These are phyloP conservation scores for Drosophila subpulchrella DNA, from an alignment of 1,140 invertebrate genomes.

Conservation along the genomic window DNA sequence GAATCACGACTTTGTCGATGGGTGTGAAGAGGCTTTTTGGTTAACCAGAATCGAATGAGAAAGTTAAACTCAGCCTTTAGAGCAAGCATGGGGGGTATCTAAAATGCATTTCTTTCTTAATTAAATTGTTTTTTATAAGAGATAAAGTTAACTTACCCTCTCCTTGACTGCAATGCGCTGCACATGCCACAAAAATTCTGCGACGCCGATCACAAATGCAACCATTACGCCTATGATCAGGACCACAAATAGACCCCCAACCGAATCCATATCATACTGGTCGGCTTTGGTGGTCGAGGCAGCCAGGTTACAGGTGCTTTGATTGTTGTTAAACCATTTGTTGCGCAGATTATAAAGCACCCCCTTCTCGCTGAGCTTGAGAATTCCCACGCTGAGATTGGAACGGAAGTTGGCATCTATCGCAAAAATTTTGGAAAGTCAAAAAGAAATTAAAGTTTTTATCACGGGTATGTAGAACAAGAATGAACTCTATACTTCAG, in stretches of 20 bases:
- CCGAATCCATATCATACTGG: constrained; percentile 91
- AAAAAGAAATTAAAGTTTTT: not conserved
- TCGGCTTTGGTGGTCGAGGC: constrained; percentile 76
- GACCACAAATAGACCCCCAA: constrained; percentile 96
- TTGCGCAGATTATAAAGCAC: constrained; percentile 90
- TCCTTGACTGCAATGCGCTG: constrained; percentile 90
- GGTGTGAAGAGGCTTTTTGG: constrained; percentile 87
- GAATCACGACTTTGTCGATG: constrained; percentile 74
- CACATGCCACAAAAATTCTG: constrained; percentile 94
- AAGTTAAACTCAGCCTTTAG: constrained; percentile 88
- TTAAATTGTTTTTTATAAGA: not conserved
- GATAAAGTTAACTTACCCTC: constrained; percentile 81
- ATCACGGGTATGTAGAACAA: not conserved
- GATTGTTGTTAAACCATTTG: constrained; percentile 90
- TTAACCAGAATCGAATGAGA: constrained; percentile 87
- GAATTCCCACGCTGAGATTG: constrained; percentile 89
- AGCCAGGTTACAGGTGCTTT: constrained; percentile 32
- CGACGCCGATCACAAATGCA: constrained; percentile 88
- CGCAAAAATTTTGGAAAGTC: not conserved
- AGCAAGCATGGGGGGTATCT: constrained; percentile 88
- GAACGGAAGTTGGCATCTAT: constrained; percentile 87
- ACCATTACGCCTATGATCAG: constrained; percentile 89
- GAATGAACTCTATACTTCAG: too few relatives aligned
- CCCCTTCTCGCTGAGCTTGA: constrained; percentile 93
- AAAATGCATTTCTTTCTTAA: not conserved